Conservation (phyloP, 2,113 vertebrate species). For the Sorex fumeus region DNA sequence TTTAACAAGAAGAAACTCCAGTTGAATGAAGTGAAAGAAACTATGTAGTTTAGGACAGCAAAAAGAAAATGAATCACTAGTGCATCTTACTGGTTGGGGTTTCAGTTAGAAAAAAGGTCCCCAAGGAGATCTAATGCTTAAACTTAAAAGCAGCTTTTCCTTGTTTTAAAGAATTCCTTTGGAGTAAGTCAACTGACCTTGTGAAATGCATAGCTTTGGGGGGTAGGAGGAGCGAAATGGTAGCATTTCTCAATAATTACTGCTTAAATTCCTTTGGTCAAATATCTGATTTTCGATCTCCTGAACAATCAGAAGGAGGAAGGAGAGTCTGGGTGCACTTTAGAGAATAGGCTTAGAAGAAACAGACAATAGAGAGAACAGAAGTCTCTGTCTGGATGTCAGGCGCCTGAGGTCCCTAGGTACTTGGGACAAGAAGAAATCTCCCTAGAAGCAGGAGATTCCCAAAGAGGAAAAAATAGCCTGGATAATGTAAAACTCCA, state of each 20-base stretch:
- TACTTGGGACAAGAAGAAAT: background rate
- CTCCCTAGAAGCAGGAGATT: conserved; percentile 2
- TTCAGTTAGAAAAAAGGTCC: background rate
- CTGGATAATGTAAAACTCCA: conserved; percentile 50
- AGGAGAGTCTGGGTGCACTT: background rate
- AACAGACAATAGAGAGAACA: background rate
- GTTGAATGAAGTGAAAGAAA: conserved; percentile 24
- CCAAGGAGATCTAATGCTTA: background rate
- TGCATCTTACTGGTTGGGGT: background rate
- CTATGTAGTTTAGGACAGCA: background rate
- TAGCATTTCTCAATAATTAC: conserved; percentile 17
- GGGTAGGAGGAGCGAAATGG: conserved; percentile 3
- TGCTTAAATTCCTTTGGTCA: conserved; percentile 56
- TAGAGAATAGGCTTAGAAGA: background rate
- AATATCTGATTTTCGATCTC: conserved; percentile 44
- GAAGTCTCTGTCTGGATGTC: background rate
- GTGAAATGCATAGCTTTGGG: conserved; percentile 26
- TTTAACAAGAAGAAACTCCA: conserved; percentile 36
- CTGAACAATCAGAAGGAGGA: background rate
- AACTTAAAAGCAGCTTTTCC: conserved; percentile 16
- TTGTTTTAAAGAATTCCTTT: conserved; percentile 49
- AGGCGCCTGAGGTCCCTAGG: background rate
- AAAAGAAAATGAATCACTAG: conserved; percentile 40
- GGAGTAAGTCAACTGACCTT: conserved; percentile 49
- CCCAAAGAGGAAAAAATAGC: background rate